phyloP scores from a whole-genome alignment of 2,113 vertebrate species.

The Pelodiscus sinensis region DNA sequence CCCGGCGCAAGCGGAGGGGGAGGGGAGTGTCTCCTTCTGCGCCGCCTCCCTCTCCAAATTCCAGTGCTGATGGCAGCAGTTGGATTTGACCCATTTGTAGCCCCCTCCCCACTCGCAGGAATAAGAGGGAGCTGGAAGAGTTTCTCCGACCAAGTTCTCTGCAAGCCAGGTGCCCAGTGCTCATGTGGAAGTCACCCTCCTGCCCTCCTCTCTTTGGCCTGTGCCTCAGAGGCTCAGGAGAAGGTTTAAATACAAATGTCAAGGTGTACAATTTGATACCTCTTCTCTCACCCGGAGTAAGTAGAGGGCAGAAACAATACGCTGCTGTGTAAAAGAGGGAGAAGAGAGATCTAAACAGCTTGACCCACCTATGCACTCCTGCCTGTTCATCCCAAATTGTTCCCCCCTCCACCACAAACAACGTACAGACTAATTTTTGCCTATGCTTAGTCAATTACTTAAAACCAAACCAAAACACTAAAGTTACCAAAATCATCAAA shows the following conservation, averaged over 20 bases:
- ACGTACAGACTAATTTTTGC: background rate
- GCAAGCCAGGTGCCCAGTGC: background rate
- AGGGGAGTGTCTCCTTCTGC: background rate
- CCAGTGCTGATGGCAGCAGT: background rate
- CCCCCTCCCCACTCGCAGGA: background rate
- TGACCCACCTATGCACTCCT: background rate
- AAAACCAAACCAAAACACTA: background rate
- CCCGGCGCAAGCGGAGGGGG: no score
- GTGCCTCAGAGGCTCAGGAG: background rate
- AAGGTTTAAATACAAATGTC: background rate
- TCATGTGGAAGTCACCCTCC: background rate
- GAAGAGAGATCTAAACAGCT: background rate
- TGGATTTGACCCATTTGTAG: background rate
- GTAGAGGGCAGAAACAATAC: background rate
- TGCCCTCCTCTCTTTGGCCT: background rate
- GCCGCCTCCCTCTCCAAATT: background rate
- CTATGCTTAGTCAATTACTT: rapidly evolving
- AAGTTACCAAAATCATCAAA: background rate
- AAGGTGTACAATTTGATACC: background rate
- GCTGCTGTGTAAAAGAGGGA: background rate
- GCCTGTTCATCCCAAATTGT: background rate
- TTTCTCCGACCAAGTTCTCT: background rate
- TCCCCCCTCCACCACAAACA: background rate
- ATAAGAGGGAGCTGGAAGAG: background rate
- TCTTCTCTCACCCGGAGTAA: background rate